Evolutionary conservation across 2,888 invertebrate species (phyloP), one percentile per base, ranked within the genome.

Genomic region (Phragmatobia fuliginosa): DNA sequence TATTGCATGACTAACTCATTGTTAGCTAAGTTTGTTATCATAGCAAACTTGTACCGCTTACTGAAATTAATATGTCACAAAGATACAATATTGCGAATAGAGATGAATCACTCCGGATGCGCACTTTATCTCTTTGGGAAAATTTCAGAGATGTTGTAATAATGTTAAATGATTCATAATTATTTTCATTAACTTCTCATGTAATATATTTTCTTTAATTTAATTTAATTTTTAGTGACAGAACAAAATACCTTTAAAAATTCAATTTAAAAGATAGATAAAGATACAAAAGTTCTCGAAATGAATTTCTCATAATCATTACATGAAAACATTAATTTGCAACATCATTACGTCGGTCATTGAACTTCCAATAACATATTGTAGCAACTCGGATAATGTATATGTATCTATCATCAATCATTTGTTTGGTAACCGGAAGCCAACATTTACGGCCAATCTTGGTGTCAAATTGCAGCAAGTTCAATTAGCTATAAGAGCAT

Each of bases 361-460:
- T 87, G 90, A 87, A 89, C 88, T 85, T 82, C 77, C 79, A 78
- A 81, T 85, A 72, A 78, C 80, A 75, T 75, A 74, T 77, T 75
- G 78, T 75, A 78, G 72, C 75, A 32, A 75, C 83, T 76, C 73
- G 77, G 75, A 75, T 81, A 80, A 81, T 76, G 79, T 25, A 25
- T 49, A 49, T 16, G 25, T 25, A 62, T 62, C 71, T 73, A 28
- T 75, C 85, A 91, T 93, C 90, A 90, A 89, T 92, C 92, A 92
- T 89, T 74, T 73, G 81, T 86, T 85, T 74, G 79, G 81, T 79
- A 88, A 89, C 87, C 90, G 92, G 90, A 92, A 92, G 85, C 74
- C 76, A 74, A 67, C 83, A 74, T 91, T 91, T 83, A 83, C 85
- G 74, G 74, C 72, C 79, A 90, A 89, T 92, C 93, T 93, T 92